Conservation (phyloP, 2,113 vertebrate genomes). For the Zapornia atra region DNA sequence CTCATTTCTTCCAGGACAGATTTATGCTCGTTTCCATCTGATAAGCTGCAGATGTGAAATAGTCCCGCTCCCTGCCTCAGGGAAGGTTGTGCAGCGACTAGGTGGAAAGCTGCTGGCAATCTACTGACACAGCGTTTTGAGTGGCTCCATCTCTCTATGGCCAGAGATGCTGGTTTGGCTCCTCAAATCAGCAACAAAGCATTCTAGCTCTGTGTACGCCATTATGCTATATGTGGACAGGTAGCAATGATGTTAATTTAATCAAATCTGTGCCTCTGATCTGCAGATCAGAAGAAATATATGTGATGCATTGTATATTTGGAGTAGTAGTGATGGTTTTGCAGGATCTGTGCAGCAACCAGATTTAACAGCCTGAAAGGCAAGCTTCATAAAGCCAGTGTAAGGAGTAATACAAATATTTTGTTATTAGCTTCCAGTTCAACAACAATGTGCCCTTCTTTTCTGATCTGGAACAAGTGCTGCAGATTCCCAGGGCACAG, state of each 20-base stretch:
- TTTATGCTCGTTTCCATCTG: constrained; percentile 59
- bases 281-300: background rate
- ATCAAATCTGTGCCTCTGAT: background rate
- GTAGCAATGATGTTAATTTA: background rate
- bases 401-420: background rate
- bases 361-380: background rate
- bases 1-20: constrained; percentile 67
- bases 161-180: background rate
- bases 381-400: background rate
- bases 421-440: background rate
- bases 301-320: background rate
- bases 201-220: background rate
- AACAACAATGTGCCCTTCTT: background rate
- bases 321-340: background rate
- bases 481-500: background rate
- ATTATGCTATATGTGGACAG: background rate
- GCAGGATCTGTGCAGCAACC: background rate
- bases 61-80: constrained; percentile 41
- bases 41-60: constrained; percentile 71
- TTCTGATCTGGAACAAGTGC: background rate
- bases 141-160: background rate
- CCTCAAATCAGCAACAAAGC: background rate
- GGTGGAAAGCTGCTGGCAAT: background rate
- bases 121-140: constrained; percentile 5
- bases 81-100: constrained; percentile 41